phyloP scores from a whole-genome alignment of 2,113 vertebrate genomes.

The Melospiza melodia region DNA sequence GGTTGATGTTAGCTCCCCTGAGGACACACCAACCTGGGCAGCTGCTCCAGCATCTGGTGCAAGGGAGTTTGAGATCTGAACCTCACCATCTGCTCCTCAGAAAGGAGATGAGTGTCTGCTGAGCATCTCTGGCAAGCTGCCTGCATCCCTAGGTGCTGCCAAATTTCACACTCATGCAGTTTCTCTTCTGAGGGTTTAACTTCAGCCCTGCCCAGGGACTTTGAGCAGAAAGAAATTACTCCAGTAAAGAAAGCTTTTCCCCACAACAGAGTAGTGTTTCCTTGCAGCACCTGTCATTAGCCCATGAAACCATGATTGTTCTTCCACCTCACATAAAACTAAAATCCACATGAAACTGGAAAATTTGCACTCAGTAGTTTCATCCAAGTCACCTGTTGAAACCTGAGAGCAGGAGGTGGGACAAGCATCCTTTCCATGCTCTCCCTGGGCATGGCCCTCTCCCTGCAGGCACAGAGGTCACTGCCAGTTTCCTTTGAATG shows the following conservation, averaged over 20 bases:
- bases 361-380: background rate
- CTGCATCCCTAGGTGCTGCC: background rate
- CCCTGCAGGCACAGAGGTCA: background rate
- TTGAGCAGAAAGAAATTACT: background rate
- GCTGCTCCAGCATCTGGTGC: background rate
- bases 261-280: background rate
- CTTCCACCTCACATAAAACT: background rate
- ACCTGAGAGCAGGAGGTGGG: background rate
- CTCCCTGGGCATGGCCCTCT: rapidly evolving
- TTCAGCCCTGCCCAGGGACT: background rate
- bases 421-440: background rate
- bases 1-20: background rate
- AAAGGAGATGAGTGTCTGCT: rapidly evolving
- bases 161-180: background rate
- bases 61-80: background rate
- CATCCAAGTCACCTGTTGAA: background rate
- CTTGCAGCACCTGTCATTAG: background rate
- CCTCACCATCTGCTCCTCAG: rapidly evolving
- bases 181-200: background rate
- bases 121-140: rapidly evolving
- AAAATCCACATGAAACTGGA: background rate
- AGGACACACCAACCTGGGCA: background rate
- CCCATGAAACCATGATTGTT: rapidly evolving
- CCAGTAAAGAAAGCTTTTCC: background rate
- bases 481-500: background rate